phyloP scores from a whole-genome alignment of 2,888 invertebrate species.

The Amblyjoppa proteus region DNA sequence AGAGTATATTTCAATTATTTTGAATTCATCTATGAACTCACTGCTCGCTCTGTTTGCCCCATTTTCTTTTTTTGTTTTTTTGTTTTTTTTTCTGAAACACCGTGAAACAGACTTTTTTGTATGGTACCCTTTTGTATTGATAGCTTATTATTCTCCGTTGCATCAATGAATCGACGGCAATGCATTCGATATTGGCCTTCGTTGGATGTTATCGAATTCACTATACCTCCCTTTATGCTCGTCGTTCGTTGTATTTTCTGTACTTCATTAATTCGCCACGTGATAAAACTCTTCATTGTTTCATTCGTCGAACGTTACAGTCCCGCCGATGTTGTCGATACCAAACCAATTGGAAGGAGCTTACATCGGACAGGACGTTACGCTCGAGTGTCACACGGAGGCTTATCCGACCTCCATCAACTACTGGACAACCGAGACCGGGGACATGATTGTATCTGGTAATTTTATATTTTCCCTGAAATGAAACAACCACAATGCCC shows the following conservation, averaged over 20 bases:
- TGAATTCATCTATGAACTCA: slow-evolving; percentile 17
- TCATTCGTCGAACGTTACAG: slow-evolving; percentile 85
- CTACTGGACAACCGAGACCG: slow-evolving; percentile 96
- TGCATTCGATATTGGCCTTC: neutral
- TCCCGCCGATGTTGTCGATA: slow-evolving; percentile 97
- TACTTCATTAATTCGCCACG: slow-evolving; percentile 23
- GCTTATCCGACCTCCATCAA: slow-evolving; percentile 97
- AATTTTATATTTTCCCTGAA: slow-evolving; percentile 80
- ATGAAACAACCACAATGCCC: neutral
- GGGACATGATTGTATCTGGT: slow-evolving; percentile 98
- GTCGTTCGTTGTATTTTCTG: neutral
- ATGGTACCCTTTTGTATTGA: too few relatives aligned
- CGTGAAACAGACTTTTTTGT: neutral
- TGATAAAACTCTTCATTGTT: slow-evolving; percentile 36
- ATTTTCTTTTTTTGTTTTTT: neutral
- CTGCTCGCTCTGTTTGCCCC: neutral
- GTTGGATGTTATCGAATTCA: neutral
- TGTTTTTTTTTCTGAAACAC: neutral
- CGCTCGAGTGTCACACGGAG: slow-evolving; percentile 95
- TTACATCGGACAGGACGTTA: slow-evolving; percentile 94
- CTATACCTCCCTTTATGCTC: neutral
- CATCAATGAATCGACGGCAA: neutral
- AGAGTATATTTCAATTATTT: slow-evolving; percentile 50
- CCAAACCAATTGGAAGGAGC: slow-evolving; percentile 97
- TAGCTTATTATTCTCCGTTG: neutral